Base-by-base conservation (phyloP, 2,888 invertebrate species). In the Oscheius sp. region DNA sequence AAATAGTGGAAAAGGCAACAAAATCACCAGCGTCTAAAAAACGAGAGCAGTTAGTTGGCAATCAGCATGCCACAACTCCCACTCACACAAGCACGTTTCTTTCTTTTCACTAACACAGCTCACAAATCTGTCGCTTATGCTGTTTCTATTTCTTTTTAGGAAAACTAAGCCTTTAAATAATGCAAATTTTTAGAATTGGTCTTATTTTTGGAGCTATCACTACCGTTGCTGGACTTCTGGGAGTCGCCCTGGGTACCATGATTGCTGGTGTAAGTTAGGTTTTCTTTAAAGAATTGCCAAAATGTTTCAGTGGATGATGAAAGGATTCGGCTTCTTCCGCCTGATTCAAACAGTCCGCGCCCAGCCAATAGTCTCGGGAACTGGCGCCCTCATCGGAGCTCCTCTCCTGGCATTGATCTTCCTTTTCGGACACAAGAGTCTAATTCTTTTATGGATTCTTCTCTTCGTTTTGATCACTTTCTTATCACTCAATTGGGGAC, bases 401-500 rank as follows among this genome's bases (percentile, higher is more conserved):
- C 98, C 98, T 41, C 27, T 78, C 6, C 66, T 81, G 0, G 70
- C 76, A 7, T 58, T 79, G 41, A 78, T 72, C 46, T 71, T 78
- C 74, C 56, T 81, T 16, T 81, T 81, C 55, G 81, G 81, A 45
- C 64, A 76, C 35, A 59, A 77, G n/a, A 73, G 73, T 23, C 12
- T 81, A 23, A 72, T 76, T 16, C 70, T 81, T 18, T 61, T 79
- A 13, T 81, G 77, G 56, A 68, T 66, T 16, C 76, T 89, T 35
- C 89, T 91, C 75, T 91, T 91, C 84, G 75, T 91, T 45, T 89
- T 89, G 18, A 89, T 91, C 79, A 89, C 89, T 6, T 92, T 94
- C 76, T 91, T 99, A 87, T 98, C 98, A 91, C 91, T 98, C 83
- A 97, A 96, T 89, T 99, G 99, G 99, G 93, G 98, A 29, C 93